Evolutionary conservation across 2,888 invertebrate genomes (phyloP), one percentile per base, ranked within the genome.

Genomic region (Drosophila silvestris): DNA sequence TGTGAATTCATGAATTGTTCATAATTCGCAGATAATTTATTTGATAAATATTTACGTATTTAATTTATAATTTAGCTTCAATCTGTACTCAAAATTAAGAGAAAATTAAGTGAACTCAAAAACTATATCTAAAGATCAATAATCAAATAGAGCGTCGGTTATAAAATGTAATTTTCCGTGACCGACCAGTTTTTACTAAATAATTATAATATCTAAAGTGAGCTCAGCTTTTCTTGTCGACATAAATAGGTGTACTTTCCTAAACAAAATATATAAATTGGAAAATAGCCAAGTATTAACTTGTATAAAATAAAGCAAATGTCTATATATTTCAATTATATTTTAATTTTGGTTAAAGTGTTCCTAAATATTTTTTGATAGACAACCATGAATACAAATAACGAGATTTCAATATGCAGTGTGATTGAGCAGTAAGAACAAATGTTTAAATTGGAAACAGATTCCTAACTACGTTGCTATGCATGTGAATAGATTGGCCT

Each of bases 401-500:
- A 9, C 32, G 2, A 14, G 53, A 50, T 68, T 50, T 39, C 33
- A 26, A 12, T 39, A 14, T 26, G 19, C 37, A 58, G n/a, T 47
- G 19, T 61, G 52, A 65, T 63, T 61, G 51, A 68, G 44, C 37
- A 28, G 12, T 32, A 67, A 63, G n/a, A 37, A 7, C 4, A 51
- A 51, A 51, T 30, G 33, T 7, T 44, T 28, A 7, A 22, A 22
- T 2, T 12, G 5, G 26, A 16, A 26, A 4, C 22, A 22, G 7
- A 14, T 22, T 47, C 22, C 47, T 4, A 4, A 2, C 7, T 7
- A 47, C 14, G 6, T 22, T 14, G 1, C 14, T 44, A 44, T 22
- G 44, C 22, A 30, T 22, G 41, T 30, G 30, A 41, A 57, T 37
- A 28, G 6, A 58, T 10, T 41, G n/a, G 5, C 32, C 12, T 30